phyloP scores from a whole-genome alignment of 2,113 vertebrate genomes.

The Plotosus lineatus region DNA sequence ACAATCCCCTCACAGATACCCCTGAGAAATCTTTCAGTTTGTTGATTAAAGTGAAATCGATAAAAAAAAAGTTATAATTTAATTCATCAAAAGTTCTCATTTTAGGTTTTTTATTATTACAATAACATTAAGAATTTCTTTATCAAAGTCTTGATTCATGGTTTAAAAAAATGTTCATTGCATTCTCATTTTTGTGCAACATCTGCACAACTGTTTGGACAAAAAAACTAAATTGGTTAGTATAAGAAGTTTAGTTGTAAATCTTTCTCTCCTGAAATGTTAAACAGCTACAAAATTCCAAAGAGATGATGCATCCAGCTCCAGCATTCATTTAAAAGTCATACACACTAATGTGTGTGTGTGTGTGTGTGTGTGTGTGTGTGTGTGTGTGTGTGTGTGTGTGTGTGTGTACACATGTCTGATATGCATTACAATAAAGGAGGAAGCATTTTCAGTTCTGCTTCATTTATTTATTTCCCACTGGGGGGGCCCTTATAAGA shows the following conservation, averaged over 20 bases:
- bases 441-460: not conserved
- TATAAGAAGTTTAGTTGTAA: not conserved
- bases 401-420: not conserved
- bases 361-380: no score
- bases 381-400: no score
- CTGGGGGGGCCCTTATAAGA: no score
- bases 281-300: slow-evolving; percentile 2
- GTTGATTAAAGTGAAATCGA: not conserved
- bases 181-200: no score
- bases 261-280: not conserved
- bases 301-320: not conserved
- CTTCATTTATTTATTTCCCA: not conserved
- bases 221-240: not conserved
- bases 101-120: not conserved
- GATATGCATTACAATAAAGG: slow-evolving; percentile 34
- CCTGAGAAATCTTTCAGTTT: not conserved
- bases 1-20: not conserved
- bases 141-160: not conserved
- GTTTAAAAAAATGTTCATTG: not conserved
- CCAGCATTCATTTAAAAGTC: slow-evolving; percentile 13
- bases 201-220: not conserved
- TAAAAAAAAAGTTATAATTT: not conserved
- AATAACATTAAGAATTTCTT: not conserved
- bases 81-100: not conserved
- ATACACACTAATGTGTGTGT: no score